Base-by-base conservation (phyloP, 1,140 invertebrate species). In the Nasonia vitripennis region DNA sequence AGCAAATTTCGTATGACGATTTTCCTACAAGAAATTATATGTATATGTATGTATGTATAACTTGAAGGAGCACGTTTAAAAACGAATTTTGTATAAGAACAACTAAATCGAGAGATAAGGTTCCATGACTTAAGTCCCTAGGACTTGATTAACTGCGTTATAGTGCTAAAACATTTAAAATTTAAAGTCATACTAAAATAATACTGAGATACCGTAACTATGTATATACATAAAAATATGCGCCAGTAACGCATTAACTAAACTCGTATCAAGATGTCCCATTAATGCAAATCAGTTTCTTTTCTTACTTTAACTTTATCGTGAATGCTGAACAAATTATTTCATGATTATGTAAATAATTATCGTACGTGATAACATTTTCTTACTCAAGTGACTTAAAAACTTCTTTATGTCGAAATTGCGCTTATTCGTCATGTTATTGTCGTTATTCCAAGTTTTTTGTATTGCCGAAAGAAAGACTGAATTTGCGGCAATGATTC, bases 401-500 rank as follows among this genome's bases (percentile, higher is more conserved):
- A 55, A 17, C 2, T 17, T 17, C 17, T 5, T 55, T 55, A 17
- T 20, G 17, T 55, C 51, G 1, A 55, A 55, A 17, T 55, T 55
- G 51, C 17, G 0, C 12, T 4, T 14, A 55, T 17, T 14, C 10
- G 48, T 51, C 51, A 20, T 55, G 12, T 55, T 17, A 17, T 20
- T 17, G 12, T n/a, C 20, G 6, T 2, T 62, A 62, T 62, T 62
- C 17, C 55, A 14, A 51, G 10, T 17, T 20, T 62, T 62, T 62
- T n/a, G 14, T 14, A 74, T 2, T 14, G 34, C 6, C 17, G 31
- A n/a, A 34, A 73, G 20, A 20, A 37, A 74, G 34, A 48, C 41
- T 45, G 41, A 77, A 77, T 77, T 45, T 77, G 74, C 74, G 27
- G 41, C 41, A 77, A 45, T 77, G 20, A 3, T 77, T 45, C 74